Conservation (phyloP, 1,140 invertebrate genomes). For the Papilio polytes region DNA sequence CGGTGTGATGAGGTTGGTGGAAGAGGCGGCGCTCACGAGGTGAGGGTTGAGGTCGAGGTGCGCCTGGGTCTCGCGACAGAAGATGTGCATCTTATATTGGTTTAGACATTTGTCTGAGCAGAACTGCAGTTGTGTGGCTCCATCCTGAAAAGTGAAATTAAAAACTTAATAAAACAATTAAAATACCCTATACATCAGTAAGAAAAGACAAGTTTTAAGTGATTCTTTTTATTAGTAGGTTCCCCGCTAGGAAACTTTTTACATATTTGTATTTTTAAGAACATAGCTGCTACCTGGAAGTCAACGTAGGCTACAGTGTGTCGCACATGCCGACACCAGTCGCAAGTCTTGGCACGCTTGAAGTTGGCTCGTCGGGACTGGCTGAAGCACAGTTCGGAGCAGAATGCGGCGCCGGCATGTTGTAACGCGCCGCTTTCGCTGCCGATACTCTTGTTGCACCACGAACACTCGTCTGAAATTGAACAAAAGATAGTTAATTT, state of each 20-base stretch:
- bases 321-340: conserved; percentile 95
- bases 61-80: conserved; percentile 95
- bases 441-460: conserved; percentile 85
- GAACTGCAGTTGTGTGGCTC: conserved; percentile 91
- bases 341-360: conserved; percentile 96
- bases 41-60: conserved; percentile 93
- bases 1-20: conserved; percentile 90
- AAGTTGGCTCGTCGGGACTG: conserved; percentile 94
- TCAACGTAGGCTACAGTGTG: conserved; percentile 97
- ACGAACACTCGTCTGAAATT: conserved; percentile 83
- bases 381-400: conserved; percentile 95
- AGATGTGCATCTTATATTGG: conserved; percentile 98
- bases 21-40: conserved; percentile 81
- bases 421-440: conserved; percentile 84
- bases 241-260: too few species aligned
- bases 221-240: too few species aligned
- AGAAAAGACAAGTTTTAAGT: too few species aligned
- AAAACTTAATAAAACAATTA: neutral
- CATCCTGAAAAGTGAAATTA: conserved; percentile 85
- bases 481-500: too few species aligned
- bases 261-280: neutral
- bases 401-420: conserved; percentile 87
- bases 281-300: conserved; percentile 82
- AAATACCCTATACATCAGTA: neutral
- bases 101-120: conserved; percentile 96